Evolutionary conservation across 2,888 invertebrate genomes (phyloP), one percentile per base, ranked within the genome.

Genomic region (Nomada flava): DNA sequence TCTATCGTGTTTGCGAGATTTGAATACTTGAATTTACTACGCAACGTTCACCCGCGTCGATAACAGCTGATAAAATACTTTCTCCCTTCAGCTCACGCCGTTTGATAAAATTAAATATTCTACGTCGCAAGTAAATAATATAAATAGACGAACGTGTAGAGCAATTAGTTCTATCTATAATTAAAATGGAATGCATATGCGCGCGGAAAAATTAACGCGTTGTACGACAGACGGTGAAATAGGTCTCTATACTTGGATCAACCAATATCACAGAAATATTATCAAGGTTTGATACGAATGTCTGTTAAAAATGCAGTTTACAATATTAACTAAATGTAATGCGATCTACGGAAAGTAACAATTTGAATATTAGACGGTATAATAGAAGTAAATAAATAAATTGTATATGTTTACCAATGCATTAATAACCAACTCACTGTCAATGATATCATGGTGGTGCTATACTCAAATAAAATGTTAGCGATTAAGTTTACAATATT

Each of bases 151-250:
- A 67, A 52, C 4, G 50, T 5, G 18, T 57, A 52, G n/a, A 2
- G 11, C 11, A 36, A 18, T 29, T 60, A 29, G 18, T 69, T 63
- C 11, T 44, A n/a, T 36, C 0, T 11, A 11, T 3, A 29, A 15
- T 44, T n/a, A 47, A 44, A 36, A 62, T 75, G 52, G 23, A 59
- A 71, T 13, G 13, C 20, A n/a, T 44, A 63, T 20, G n/a, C 9
- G n/a, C 53, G 20, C 4, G 13, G 0, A 36, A 20, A 11, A 62
- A 18, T 57, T 47, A 26, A 53, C n/a, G 20, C 44, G n/a, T 9
- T 64, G 36, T 57, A 44, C 73, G 13, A 13, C 77, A 57, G 81
- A 65, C 52, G 76, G 75, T 83, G 76, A 73, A 62, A 70, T 65
- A 83, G 81, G 64, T 77, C 13, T 52, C 82, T 73, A 18, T 59